phyloP scores from a whole-genome alignment of 2,113 vertebrate genomes.

The Alosa alosa region DNA sequence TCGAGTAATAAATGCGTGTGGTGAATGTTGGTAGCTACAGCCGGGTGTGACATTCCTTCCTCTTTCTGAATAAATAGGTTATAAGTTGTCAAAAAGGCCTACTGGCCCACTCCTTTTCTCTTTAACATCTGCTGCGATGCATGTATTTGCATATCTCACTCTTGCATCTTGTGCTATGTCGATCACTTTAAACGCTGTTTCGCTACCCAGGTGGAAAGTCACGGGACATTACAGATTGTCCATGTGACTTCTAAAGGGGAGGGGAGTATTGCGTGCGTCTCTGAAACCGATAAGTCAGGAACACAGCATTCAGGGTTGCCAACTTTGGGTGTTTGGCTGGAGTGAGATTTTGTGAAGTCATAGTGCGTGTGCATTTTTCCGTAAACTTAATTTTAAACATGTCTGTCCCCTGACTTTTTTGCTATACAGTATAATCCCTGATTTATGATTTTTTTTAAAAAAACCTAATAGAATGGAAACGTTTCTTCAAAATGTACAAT shows the following conservation, averaged over 20 bases:
- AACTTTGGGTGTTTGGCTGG: too few species aligned
- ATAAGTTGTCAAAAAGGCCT: neutral
- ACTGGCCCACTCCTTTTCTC: neutral
- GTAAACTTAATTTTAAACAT: too few species aligned
- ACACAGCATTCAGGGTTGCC: too few species aligned
- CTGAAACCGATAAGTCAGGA: too few species aligned
- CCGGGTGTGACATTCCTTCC: neutral
- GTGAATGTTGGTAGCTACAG: neutral
- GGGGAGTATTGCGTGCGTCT: neutral
- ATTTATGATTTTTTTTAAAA: too few species aligned
- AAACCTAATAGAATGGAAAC: too few species aligned
- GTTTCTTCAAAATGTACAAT: too few species aligned
- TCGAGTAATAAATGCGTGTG: neutral
- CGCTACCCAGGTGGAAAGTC: slow-evolving; percentile 41
- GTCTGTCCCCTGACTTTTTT: too few species aligned
- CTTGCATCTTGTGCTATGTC: neutral
- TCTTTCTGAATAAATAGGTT: neutral
- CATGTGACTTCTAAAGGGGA: slow-evolving; percentile 64
- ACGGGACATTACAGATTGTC: slow-evolving; percentile 54
- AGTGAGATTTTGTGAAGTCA: too few species aligned
- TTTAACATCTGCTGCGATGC: neutral
- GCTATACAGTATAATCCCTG: too few species aligned
- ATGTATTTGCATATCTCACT: neutral
- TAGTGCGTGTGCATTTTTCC: too few species aligned
- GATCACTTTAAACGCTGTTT: neutral